Percentiles rank a stretch among this genome's conserved stretches.
Evolutionary conservation across 1,140 invertebrate genomes (phyloP).

Genomic region (Trachelipus rathkii): DNA sequence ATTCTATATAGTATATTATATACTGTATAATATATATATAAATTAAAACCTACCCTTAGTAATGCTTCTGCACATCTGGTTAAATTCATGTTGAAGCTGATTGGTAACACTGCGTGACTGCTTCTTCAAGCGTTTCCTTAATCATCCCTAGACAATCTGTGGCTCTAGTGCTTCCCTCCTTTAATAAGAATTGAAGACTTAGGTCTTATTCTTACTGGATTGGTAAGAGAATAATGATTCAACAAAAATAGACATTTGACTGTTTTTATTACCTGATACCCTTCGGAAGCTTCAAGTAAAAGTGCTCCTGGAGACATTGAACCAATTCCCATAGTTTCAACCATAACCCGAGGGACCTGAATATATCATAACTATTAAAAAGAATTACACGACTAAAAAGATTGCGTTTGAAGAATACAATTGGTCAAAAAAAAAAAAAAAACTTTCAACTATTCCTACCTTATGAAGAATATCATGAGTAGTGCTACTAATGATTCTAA

Average conservation of each 20-base stretch:
- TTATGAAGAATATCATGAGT: conserved; percentile 81
- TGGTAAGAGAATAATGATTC: no score
- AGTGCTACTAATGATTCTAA: conserved; percentile 73
- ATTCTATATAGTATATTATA: no score
- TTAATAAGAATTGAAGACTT: not conserved
- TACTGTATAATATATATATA: conserved; percentile 8
- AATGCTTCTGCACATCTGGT: conserved; percentile 82
- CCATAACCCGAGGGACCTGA: conserved; percentile 74
- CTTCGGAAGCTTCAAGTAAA: conserved; percentile 84
- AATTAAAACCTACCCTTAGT: conserved; percentile 52
- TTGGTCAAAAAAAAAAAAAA: no score
- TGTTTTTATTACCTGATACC: conserved; percentile 63
- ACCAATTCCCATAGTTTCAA: conserved; percentile 88
- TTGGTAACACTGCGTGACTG: conserved; percentile 84
- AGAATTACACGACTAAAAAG: not conserved
- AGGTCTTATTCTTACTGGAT: no score
- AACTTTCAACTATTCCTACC: conserved; percentile 15
- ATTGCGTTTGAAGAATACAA: no score
- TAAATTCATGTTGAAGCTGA: conserved; percentile 84
- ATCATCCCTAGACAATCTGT: conserved; percentile 67
- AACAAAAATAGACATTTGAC: no score
- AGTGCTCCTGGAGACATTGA: conserved; percentile 87
- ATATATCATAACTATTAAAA: not conserved
- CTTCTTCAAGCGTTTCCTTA: conserved; percentile 62
- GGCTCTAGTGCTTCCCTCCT: conserved; percentile 59